Conservation (phyloP, 2,888 invertebrate genomes). For the Erebia aethiops region DNA sequence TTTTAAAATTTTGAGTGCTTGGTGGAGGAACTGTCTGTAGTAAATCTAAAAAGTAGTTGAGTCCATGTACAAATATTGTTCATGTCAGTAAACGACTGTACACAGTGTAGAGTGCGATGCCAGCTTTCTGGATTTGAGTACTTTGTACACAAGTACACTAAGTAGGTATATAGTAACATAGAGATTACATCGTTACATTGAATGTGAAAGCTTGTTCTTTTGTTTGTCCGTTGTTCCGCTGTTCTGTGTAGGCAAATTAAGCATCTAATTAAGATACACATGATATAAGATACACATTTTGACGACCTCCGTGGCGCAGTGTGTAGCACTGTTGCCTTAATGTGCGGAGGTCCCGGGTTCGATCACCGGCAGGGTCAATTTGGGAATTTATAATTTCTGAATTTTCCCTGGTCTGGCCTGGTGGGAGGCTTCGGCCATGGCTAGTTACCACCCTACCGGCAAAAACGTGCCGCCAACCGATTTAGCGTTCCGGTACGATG, state of each 20-base stretch:
- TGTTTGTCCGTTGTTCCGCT: constrained; percentile 14
- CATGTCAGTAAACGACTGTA: constrained; percentile 50
- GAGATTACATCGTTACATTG: not conserved
- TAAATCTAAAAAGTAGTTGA: constrained; percentile 17
- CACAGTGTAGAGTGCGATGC: constrained; percentile 9
- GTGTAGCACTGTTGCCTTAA: too few relatives aligned
- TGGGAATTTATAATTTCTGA: too few relatives aligned
- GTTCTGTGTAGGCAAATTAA: not conserved
- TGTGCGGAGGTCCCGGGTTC: too few relatives aligned
- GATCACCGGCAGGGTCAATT: too few relatives aligned
- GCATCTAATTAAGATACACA: not conserved
- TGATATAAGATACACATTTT: too few relatives aligned
- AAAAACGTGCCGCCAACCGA: too few relatives aligned
- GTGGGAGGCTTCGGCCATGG: too few relatives aligned
- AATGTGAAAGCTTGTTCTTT: constrained; percentile 22
- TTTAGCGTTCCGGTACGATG: too few relatives aligned
- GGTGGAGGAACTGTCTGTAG: constrained; percentile 12
- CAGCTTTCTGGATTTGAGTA: not conserved
- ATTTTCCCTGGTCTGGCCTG: too few relatives aligned
- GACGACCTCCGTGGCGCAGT: too few relatives aligned
- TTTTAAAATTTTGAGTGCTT: not conserved
- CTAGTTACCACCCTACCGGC: too few relatives aligned
- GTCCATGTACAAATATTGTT: constrained; percentile 57
- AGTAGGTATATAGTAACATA: not conserved
- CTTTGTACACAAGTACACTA: not conserved